Percentiles rank a stretch among this genome's conserved stretches.
phyloP scores from a whole-genome alignment of 2,888 invertebrate genomes.

The Nomada hirtipes region DNA sequence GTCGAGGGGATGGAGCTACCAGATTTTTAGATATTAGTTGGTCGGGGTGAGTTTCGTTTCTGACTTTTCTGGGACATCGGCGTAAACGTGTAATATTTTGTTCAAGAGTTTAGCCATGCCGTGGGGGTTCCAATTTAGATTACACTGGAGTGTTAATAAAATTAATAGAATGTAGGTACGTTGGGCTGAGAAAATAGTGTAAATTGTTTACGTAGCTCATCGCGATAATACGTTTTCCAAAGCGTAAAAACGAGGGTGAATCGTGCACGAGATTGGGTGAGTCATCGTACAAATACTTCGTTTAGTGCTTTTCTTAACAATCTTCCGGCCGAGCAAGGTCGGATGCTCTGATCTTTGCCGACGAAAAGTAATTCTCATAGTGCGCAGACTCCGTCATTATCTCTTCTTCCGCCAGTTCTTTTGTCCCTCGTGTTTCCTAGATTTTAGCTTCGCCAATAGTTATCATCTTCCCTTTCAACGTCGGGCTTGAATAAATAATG shows the following conservation, averaged over 20 bases:
- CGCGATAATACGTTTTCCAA: conserved; percentile 18
- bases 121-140: neutral
- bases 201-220: conserved; percentile 9
- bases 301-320: conserved; percentile 55
- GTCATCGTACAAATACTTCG: conserved; percentile 57
- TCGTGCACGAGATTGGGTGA: conserved; percentile 41
- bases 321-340: conserved; percentile 22
- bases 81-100: neutral
- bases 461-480: conserved; percentile 21
- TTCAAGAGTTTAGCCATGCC: neutral
- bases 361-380: conserved; percentile 59
- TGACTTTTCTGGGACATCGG: neutral
- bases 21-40: too few species aligned
- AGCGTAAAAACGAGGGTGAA: neutral
- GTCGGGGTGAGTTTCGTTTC: too few species aligned
- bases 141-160: neutral
- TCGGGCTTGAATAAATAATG: conserved; percentile 77
- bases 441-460: conserved; percentile 43
- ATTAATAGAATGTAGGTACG: neutral
- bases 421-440: conserved; percentile 54
- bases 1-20: too few species aligned
- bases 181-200: conserved; percentile 14
- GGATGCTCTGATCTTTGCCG: conserved; percentile 54
- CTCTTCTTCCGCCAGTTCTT: conserved; percentile 37
- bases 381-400: conserved; percentile 48